Evolutionary conservation across 1,140 invertebrate species (phyloP).

Genomic region (Hyles euphorbiae): DNA sequence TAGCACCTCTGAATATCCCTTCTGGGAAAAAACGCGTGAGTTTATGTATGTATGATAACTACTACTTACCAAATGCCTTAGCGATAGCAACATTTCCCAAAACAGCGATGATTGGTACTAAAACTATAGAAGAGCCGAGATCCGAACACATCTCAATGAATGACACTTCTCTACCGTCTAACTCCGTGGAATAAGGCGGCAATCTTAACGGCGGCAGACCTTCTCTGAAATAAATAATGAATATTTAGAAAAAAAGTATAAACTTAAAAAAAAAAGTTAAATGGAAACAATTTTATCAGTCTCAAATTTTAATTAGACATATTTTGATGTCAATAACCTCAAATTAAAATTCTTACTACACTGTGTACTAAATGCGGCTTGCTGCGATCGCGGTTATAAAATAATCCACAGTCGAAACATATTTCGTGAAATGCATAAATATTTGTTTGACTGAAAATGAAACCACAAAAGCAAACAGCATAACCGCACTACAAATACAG

Average conservation of each 20-base stretch:
- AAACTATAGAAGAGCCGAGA: slow-evolving; percentile 83
- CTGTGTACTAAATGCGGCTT: no score
- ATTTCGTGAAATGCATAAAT: no score
- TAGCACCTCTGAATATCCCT: no score
- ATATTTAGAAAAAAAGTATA: background rate
- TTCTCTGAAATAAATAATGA: slow-evolving; percentile 59
- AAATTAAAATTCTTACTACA: no score
- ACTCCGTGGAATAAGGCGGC: slow-evolving; percentile 79
- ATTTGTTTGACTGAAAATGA: background rate
- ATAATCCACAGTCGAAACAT: no score
- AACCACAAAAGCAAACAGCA: background rate
- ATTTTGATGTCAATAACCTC: no score
- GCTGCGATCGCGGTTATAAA: no score
- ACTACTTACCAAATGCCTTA: slow-evolving; percentile 85
- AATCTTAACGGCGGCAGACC: slow-evolving; percentile 79
- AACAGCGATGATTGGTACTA: slow-evolving; percentile 89
- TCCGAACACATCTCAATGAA: slow-evolving; percentile 83
- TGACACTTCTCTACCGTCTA: slow-evolving; percentile 76
- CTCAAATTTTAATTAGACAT: no score
- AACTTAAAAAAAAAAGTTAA: background rate
- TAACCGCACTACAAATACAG: background rate
- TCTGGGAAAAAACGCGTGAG: no score
- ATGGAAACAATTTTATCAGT: no score
- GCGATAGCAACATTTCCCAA: slow-evolving; percentile 91
- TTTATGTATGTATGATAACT: no score